Evolutionary conservation across 2,888 invertebrate species (phyloP).

Genomic region (Saturnia pavonia): DNA sequence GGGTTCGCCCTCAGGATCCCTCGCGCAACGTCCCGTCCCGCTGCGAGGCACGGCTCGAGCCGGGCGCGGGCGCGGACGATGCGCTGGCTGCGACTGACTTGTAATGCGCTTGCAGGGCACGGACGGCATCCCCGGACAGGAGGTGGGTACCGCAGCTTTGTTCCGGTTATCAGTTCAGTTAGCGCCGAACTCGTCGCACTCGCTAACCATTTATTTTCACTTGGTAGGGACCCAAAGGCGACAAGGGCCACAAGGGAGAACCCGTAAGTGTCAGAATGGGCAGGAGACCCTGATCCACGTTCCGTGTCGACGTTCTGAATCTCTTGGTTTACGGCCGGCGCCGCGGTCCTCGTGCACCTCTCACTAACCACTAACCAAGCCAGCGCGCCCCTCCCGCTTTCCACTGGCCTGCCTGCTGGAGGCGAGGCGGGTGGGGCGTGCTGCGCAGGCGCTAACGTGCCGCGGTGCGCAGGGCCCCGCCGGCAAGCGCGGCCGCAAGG

Average conservation of each 20-base stretch:
- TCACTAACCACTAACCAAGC: conserved; percentile 5
- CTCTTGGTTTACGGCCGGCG: not conserved
- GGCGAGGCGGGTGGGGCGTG: not conserved
- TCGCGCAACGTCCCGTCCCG: not conserved
- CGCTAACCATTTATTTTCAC: conserved; percentile 51
- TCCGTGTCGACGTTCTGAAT: not conserved
- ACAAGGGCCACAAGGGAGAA: conserved; percentile 93
- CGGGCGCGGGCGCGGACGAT: not conserved
- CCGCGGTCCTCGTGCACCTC: not conserved
- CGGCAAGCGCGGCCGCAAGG: conserved; percentile 95
- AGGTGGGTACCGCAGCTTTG: conserved; percentile 80
- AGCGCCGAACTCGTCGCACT: not conserved
- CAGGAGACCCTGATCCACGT: not conserved
- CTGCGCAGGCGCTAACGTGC: not conserved
- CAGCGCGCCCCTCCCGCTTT: not conserved
- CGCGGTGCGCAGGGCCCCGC: conserved; percentile 86
- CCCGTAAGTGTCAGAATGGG: conserved; percentile 83
- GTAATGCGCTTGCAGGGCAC: conserved; percentile 87
- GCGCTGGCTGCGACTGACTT: not conserved
- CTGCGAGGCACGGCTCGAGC: not conserved
- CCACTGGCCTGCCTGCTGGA: not conserved
- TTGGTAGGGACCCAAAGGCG: conserved; percentile 92
- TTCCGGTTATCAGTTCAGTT: conserved; percentile 20
- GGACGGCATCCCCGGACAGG: conserved; percentile 95
- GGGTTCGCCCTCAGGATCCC: not conserved